These are phyloP conservation scores for Agapornis canus DNA, from an alignment of 2,797 vertebrate genomes.

Conservation along the genomic window DNA sequence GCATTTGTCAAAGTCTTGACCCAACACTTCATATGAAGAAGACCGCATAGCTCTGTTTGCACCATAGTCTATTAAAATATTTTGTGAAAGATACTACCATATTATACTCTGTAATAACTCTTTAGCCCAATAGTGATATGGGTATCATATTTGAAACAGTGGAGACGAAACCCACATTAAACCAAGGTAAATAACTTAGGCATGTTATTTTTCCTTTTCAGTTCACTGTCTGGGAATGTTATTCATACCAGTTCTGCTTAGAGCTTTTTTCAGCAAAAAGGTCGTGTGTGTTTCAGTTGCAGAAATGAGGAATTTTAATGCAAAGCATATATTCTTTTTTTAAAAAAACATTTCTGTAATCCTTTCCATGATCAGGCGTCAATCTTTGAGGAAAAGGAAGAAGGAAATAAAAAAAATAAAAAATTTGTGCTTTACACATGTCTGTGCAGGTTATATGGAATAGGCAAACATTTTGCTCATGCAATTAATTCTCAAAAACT, in stretches of 20 bases:
- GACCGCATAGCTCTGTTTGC: neutral
- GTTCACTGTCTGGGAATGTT: neutral
- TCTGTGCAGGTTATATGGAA: neutral
- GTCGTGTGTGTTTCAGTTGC: neutral
- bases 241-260: neutral
- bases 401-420: neutral
- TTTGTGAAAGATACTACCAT: neutral
- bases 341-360: neutral
- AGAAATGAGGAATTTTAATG: neutral
- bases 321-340: neutral
- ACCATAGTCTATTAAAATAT: neutral
- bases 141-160: neutral
- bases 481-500: neutral
- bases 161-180: neutral
- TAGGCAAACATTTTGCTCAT: neutral
- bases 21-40: neutral
- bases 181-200: neutral
- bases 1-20: neutral
- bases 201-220: neutral
- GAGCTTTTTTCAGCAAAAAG: neutral
- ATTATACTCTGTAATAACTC: neutral
- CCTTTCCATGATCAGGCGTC: fast-evolving
- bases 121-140: neutral
- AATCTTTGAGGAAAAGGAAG: neutral
- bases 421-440: neutral